Percentiles rank a stretch among this genome's conserved stretches.
Conservation (phyloP, 2,113 vertebrate genomes). For the Macaca nemestrina region DNA sequence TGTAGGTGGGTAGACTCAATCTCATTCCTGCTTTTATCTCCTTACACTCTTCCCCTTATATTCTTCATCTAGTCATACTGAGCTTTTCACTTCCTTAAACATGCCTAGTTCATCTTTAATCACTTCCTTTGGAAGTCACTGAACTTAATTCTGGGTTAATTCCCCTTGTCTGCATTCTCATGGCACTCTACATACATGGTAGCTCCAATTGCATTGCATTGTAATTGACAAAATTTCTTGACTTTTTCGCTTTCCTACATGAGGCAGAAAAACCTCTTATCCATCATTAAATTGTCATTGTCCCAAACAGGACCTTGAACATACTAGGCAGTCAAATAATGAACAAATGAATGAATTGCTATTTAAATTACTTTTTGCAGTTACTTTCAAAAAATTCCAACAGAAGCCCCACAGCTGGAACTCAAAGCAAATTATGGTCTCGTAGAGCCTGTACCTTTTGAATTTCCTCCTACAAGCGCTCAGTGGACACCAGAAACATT, state of each 20-base stretch:
- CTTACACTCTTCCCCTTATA: neutral
- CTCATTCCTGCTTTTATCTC: neutral
- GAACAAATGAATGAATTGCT: slow-evolving; percentile 28
- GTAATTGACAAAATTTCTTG: neutral
- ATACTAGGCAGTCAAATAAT: neutral
- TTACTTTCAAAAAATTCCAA: slow-evolving; percentile 97
- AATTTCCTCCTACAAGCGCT: slow-evolving; percentile 89
- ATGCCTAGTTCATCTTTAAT: neutral
- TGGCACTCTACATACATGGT: rapidly evolving
- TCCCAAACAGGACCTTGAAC: neutral
- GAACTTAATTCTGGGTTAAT: neutral
- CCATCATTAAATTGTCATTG: neutral
- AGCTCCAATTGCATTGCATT: neutral
- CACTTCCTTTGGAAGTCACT: neutral
- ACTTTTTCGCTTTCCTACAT: rapidly evolving
- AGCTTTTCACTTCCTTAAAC: neutral
- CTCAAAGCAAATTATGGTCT: slow-evolving; percentile 97
- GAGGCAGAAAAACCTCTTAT: neutral
- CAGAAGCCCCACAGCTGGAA: slow-evolving; percentile 94
- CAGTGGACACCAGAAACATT: slow-evolving; percentile 93
- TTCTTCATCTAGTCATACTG: neutral
- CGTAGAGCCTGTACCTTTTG: slow-evolving; percentile 93
- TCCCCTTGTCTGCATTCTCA: neutral
- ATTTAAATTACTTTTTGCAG: slow-evolving; percentile 83
- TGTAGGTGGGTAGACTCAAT: neutral